phyloP scores from a whole-genome alignment of 2,113 vertebrate species.

The Microcebus griseorufus region DNA sequence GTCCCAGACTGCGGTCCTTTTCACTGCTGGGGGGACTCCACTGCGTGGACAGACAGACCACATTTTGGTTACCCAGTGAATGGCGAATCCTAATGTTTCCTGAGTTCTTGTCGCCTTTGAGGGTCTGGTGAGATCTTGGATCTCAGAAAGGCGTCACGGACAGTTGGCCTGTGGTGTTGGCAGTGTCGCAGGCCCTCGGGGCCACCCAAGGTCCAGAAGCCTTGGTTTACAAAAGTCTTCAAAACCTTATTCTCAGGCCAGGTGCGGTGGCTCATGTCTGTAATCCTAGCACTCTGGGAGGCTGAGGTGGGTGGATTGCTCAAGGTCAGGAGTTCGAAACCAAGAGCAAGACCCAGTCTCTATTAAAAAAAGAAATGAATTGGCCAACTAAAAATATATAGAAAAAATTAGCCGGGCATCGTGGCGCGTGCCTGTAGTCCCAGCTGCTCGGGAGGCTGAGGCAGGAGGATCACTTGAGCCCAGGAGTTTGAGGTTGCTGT shows the following conservation, averaged over 20 bases:
- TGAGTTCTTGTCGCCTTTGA: background rate
- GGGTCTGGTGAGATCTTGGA: rapidly evolving
- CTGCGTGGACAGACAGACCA: background rate
- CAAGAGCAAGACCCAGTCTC: too few relatives aligned
- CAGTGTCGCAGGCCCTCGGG: background rate
- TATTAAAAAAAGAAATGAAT: too few relatives aligned
- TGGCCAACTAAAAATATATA: too few relatives aligned
- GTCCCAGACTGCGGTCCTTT: background rate
- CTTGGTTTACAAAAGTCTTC: background rate
- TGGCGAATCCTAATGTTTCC: background rate
- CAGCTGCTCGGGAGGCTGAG: too few relatives aligned
- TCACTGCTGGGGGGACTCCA: background rate
- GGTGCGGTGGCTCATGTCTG: too few relatives aligned
- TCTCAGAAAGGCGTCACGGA: background rate
- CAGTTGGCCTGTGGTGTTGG: background rate
- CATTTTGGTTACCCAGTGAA: background rate
- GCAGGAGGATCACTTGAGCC: too few relatives aligned
- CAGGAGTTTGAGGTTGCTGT: too few relatives aligned
- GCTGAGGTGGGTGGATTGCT: too few relatives aligned
- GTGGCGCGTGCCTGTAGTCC: too few relatives aligned
- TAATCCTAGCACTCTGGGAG: too few relatives aligned
- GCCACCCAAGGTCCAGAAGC: background rate
- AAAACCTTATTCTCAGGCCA: background rate
- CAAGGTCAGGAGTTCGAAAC: too few relatives aligned
- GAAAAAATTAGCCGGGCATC: too few relatives aligned